Base-by-base conservation (phyloP, 2,888 invertebrate species). In the Xestia rhomboidea region DNA sequence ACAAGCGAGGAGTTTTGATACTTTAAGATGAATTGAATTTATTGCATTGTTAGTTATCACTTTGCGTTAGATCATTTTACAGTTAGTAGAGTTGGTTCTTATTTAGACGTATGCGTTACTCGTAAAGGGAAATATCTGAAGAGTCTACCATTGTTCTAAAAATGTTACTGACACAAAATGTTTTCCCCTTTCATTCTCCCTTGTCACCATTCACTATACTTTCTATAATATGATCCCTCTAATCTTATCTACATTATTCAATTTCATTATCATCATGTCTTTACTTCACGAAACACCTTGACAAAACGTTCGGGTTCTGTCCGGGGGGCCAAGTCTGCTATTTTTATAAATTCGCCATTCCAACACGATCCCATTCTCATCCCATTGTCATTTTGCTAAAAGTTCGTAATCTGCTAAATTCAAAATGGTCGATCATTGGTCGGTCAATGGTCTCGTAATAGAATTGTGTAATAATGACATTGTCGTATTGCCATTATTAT, bases 1-100 rank as follows among this genome's bases (percentile, higher is more conserved):
- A 38, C 44, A 87, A 64, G 0, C 4, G 0, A 30, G 0, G 0
- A 0, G 74, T 73, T 68, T 94, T 95, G 93, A 90, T 93, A 90
- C 89, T 92, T 49, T 44, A 62, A 27, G 27, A 51, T 0, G 10
- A 49, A 27, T 34, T 63, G 1, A 15, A 49, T 51, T 63, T 49
- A 11, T 27, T 30, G 5, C 21, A 21, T 10, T 15, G 4, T 8
- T 15, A n/a, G 15, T 4, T 64, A 18, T 8, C 15, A n/a, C 24
- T n/a, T n/a, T 24, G 15, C 6, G 27, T 3, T 44, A 27, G 11
- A 11, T 44, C 0, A 15, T 7, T n/a, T 8, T 38, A 13, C 38
- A n/a, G 24, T 13, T 1, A 54, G 5, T n/a, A 5, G 5, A 34
- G 34, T 34, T 34, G 21, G 34, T 62, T 5, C 13, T n/a, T n/a